Percentiles rank a stretch among this genome's conserved stretches.
These are phyloP conservation scores for Portevinia maculata DNA, from an alignment of 2,888 invertebrate species.

Conservation along the genomic window DNA sequence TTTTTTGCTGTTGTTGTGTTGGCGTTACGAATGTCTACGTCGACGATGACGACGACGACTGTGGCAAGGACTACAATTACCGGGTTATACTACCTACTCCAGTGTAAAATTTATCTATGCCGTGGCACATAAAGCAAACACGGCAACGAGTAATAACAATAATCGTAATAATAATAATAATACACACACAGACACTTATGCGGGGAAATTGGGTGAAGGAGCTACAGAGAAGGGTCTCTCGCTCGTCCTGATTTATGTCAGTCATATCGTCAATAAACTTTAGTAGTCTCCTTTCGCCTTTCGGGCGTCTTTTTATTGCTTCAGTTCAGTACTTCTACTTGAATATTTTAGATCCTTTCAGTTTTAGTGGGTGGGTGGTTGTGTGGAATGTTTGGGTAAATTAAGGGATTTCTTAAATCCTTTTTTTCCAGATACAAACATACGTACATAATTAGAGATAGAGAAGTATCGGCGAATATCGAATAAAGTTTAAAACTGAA, in stretches of 20 bases:
- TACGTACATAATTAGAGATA: constrained; percentile 25
- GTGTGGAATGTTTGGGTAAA: constrained; percentile 12
- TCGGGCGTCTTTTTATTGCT: constrained; percentile 73
- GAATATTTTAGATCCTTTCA: constrained; percentile 61
- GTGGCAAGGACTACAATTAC: constrained; percentile 70
- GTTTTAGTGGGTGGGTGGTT: not conserved
- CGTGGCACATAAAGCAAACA: constrained; percentile 76
- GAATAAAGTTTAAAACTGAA: constrained; percentile 29
- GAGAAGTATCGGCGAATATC: not conserved
- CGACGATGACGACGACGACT: constrained; percentile 72
- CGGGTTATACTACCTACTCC: constrained; percentile 74
- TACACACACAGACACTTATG: constrained; percentile 38
- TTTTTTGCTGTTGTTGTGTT: constrained; percentile 19
- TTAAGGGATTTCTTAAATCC: constrained; percentile 29
- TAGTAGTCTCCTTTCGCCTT: constrained; percentile 70
- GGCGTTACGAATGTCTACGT: constrained; percentile 46
- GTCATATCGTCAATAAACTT: constrained; percentile 78
- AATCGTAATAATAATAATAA: constrained; percentile 76
- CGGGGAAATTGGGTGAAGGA: constrained; percentile 7
- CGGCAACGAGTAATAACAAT: constrained; percentile 77
- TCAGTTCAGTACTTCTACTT: constrained; percentile 46
- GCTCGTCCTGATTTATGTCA: constrained; percentile 77
- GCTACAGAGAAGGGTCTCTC: constrained; percentile 48
- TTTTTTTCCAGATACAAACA: not conserved
- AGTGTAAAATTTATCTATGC: constrained; percentile 75